A percentile compares a stretch with the other conserved stretches of the same genome.
phyloP scores from a whole-genome alignment of 1,140 invertebrate genomes.

The Hesperophylax magnus region DNA sequence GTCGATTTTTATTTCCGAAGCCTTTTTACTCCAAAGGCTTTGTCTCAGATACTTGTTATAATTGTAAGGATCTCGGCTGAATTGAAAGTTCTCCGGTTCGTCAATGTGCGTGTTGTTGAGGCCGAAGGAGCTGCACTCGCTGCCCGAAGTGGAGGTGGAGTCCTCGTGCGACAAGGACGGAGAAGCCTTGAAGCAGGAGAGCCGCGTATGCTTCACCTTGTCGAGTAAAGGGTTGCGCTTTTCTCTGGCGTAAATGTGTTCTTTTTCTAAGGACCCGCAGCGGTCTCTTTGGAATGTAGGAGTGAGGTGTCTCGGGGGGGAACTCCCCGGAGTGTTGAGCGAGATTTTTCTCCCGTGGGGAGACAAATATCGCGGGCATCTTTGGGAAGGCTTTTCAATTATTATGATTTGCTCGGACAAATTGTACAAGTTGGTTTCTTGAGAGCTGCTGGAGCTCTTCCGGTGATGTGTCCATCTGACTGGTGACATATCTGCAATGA shows the following conservation, averaged over 20 bases:
- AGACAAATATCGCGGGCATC: slow-evolving; percentile 63
- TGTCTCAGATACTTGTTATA: slow-evolving; percentile 68
- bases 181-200: slow-evolving; percentile 77
- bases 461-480: slow-evolving; percentile 75
- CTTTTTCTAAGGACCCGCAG: slow-evolving; percentile 69
- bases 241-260: slow-evolving; percentile 69
- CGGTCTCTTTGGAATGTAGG: slow-evolving; percentile 59
- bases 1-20: slow-evolving; percentile 56
- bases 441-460: slow-evolving; percentile 77
- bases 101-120: slow-evolving; percentile 63
- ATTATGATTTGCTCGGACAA: slow-evolving; percentile 73
- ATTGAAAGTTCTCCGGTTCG: slow-evolving; percentile 66
- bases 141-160: slow-evolving; percentile 68
- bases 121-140: slow-evolving; percentile 71
- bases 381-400: slow-evolving; percentile 70
- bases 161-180: slow-evolving; percentile 66
- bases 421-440: slow-evolving; percentile 79
- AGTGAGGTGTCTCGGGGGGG: slow-evolving; percentile 63
- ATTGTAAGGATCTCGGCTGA: slow-evolving; percentile 61
- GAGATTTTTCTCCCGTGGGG: slow-evolving; percentile 66
- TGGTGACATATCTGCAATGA: slow-evolving; percentile 77
- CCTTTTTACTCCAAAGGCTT: slow-evolving; percentile 67
- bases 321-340: slow-evolving; percentile 65
- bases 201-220: slow-evolving; percentile 78
- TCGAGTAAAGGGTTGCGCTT: slow-evolving; percentile 79